phyloP scores from a whole-genome alignment of 2,113 vertebrate species.

The Martes martes region DNA sequence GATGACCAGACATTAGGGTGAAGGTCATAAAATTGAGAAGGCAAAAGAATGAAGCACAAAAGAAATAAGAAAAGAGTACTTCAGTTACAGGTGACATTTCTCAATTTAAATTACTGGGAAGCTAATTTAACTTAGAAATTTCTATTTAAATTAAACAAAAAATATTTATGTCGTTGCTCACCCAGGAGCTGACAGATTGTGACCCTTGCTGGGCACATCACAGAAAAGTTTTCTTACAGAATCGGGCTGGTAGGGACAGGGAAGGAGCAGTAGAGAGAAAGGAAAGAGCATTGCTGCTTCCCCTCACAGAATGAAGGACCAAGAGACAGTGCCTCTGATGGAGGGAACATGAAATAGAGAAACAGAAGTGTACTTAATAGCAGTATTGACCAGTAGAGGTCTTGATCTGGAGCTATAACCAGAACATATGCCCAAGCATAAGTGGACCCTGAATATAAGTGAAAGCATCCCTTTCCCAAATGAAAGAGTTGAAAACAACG shows the following conservation, averaged over 20 bases:
- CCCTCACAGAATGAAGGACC: neutral
- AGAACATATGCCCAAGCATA: neutral
- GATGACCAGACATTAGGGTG: neutral
- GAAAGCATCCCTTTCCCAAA: slow-evolving; percentile 19
- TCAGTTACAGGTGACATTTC: neutral
- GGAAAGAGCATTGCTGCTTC: neutral
- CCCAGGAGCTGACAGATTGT: neutral
- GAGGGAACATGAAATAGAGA: neutral
- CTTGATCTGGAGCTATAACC: neutral
- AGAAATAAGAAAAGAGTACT: neutral
- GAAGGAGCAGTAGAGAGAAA: neutral
- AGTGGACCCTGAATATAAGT: neutral
- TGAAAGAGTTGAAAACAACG: neutral
- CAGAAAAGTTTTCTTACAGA: neutral
- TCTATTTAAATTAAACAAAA: neutral
- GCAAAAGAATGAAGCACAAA: neutral
- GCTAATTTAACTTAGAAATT: neutral
- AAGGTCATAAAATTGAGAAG: slow-evolving; percentile 1
- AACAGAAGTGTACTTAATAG: neutral
- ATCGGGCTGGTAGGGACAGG: neutral
- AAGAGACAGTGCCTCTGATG: neutral
- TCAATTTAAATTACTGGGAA: neutral
- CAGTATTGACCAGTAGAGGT: neutral
- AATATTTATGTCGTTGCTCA: neutral
- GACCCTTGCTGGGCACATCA: neutral